Percentiles rank a stretch among this genome's conserved stretches.
These are phyloP conservation scores for Gryon sp. DNA, from an alignment of 1,140 invertebrate species.

Conservation along the genomic window DNA sequence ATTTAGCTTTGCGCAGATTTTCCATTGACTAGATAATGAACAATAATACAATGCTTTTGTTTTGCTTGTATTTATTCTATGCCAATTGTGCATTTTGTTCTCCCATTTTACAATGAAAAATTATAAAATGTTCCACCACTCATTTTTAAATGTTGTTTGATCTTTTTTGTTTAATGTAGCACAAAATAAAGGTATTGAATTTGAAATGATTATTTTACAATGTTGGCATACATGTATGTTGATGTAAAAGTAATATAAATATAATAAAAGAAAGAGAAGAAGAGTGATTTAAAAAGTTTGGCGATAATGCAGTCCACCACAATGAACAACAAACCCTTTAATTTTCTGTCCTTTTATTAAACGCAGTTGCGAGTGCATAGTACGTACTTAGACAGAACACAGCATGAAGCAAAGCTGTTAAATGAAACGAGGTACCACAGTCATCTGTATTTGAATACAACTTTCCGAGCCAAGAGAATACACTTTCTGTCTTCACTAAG, in stretches of 20 bases:
- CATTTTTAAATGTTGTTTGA: slow-evolving; percentile 3
- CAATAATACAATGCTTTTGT: too few relatives aligned
- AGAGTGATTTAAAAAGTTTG: slow-evolving; percentile 10
- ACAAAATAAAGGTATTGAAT: too few relatives aligned
- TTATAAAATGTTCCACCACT: too few relatives aligned
- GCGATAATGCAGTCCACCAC: slow-evolving; percentile 16
- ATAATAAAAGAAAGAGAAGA: background rate
- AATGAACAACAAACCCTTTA: slow-evolving; percentile 34
- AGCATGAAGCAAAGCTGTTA: slow-evolving; percentile 35
- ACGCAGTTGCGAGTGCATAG: slow-evolving; percentile 25
- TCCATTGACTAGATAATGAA: too few relatives aligned
- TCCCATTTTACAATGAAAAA: too few relatives aligned
- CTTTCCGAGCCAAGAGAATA: slow-evolving; percentile 30
- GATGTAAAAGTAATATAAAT: background rate
- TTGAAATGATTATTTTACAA: too few relatives aligned
- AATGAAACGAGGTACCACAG: slow-evolving; percentile 36
- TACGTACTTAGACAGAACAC: slow-evolving; percentile 21
- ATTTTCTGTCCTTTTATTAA: slow-evolving; percentile 42
- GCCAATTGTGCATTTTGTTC: too few relatives aligned
- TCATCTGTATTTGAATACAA: slow-evolving; percentile 44
- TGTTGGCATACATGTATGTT: background rate
- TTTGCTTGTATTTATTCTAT: too few relatives aligned
- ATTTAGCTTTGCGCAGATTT: too few relatives aligned
- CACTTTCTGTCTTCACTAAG: slow-evolving; percentile 38
- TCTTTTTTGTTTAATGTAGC: too few relatives aligned